A percentile compares a stretch with the other conserved stretches of the same genome.
These are phyloP conservation scores for Drosophila pegasa DNA, from an alignment of 2,888 invertebrate species.

Conservation along the genomic window DNA sequence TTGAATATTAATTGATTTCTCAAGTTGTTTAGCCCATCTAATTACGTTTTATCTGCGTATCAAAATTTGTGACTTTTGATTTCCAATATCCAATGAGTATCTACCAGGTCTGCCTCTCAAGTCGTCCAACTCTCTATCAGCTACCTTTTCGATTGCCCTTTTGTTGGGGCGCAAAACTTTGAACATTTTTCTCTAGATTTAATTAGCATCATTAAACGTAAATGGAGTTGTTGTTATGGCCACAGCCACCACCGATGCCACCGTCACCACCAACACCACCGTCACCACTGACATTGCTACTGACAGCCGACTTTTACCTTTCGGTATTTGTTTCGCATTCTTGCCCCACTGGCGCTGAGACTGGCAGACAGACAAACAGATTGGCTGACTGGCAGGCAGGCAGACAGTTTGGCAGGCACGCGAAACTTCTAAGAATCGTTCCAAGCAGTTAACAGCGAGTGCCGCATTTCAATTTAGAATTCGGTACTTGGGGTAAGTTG, in stretches of 20 bases:
- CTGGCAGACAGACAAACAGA: not conserved
- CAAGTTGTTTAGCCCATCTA: too few relatives aligned
- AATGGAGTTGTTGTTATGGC: constrained; percentile 66
- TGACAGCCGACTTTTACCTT: constrained; percentile 27
- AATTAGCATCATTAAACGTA: constrained; percentile 76
- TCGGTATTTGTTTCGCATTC: constrained; percentile 37
- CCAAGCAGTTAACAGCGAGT: constrained; percentile 9
- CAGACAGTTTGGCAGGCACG: constrained; percentile 1
- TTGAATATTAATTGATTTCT: too few relatives aligned
- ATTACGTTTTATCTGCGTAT: too few relatives aligned
- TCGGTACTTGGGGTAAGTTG: constrained; percentile 11
- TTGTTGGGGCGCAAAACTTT: not conserved
- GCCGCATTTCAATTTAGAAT: constrained; percentile 22
- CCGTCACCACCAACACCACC: constrained; percentile 1
- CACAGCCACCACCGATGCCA: constrained; percentile 1
- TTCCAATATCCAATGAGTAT: not conserved
- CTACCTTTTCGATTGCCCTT: constrained; percentile 4
- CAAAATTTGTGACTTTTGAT: too few relatives aligned
- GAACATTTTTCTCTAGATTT: constrained; percentile 63
- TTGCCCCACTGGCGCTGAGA: not conserved
- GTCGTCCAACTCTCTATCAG: not conserved
- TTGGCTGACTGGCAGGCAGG: not conserved
- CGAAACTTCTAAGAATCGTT: constrained; percentile 5
- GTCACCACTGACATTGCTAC: constrained; percentile 2
- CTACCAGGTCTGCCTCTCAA: not conserved